Evolutionary conservation across 2,113 vertebrate genomes (phyloP).

Genomic region (Zapornia atra): DNA sequence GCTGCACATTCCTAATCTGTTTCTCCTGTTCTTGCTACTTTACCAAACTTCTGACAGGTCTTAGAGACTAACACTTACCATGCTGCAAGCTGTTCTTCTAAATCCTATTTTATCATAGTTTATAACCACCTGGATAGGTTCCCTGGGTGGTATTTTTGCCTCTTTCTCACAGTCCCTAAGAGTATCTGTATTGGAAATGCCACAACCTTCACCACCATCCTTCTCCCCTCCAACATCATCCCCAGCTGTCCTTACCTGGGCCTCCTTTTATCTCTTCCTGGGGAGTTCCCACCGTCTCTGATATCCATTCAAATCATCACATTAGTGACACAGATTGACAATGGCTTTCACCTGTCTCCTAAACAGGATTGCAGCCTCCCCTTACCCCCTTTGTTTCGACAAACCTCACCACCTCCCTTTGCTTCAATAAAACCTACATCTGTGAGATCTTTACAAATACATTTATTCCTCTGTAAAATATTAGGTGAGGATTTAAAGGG

Average conservation of each 20-base stretch:
- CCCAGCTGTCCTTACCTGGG: neutral
- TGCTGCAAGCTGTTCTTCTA: constrained; percentile 29
- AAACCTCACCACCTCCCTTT: neutral
- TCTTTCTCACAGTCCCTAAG: neutral
- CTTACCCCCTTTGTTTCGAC: too few species aligned
- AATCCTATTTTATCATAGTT: constrained; percentile 20
- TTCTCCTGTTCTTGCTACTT: constrained; percentile 40
- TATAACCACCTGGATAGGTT: constrained; percentile 24
- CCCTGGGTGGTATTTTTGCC: constrained; percentile 4
- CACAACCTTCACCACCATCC: neutral
- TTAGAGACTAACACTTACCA: constrained; percentile 52
- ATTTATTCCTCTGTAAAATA: neutral
- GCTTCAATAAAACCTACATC: neutral
- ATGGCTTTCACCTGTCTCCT: neutral
- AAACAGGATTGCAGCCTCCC: neutral
- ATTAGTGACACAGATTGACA: neutral
- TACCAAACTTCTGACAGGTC: constrained; percentile 45
- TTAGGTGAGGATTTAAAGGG: neutral
- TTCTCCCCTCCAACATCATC: neutral
- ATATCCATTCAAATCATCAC: neutral
- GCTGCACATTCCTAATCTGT: constrained; percentile 25
- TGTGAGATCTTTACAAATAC: neutral
- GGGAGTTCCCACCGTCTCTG: neutral
- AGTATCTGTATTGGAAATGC: neutral
- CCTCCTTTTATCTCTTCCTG: neutral